Percentiles rank a stretch among this genome's conserved stretches.
Conservation (phyloP, 2,113 vertebrate genomes). For the Bombycilla garrulus region DNA sequence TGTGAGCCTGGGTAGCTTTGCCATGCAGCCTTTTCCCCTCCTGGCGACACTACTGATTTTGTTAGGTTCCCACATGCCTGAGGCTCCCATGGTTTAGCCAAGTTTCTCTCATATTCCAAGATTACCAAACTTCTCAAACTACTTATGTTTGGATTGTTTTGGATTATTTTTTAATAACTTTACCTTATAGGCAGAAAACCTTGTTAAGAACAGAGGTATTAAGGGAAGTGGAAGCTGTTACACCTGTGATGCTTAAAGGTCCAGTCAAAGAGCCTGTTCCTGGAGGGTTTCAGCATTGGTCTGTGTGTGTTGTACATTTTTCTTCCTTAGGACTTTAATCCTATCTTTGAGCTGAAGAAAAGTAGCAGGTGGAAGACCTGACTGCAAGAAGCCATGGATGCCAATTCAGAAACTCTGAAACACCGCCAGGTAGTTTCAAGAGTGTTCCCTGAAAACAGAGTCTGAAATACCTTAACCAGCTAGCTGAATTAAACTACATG, state of each 20-base stretch:
- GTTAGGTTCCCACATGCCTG: not conserved
- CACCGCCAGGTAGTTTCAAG: not conserved
- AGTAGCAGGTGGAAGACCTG: not conserved
- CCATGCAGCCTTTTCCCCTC: not conserved
- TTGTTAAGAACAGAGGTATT: not conserved
- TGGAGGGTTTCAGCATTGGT: not conserved
- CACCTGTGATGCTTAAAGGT: not conserved
- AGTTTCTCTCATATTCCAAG: not conserved
- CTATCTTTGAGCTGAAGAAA: not conserved
- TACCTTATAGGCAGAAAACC: not conserved
- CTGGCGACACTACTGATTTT: accelerated
- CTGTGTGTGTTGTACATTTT: too few relatives aligned
- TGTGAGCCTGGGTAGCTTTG: not conserved
- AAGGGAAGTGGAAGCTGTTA: not conserved
- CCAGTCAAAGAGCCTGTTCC: not conserved
- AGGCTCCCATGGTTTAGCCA: not conserved
- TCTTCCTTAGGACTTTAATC: not conserved
- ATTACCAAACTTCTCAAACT: not conserved
- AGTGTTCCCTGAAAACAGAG: not conserved
- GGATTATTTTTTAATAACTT: not conserved
- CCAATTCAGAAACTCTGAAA: not conserved
- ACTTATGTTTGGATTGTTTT: not conserved
- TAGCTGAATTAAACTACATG: not conserved
- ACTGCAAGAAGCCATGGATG: not conserved
- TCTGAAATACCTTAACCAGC: not conserved